A percentile compares a stretch with the other conserved stretches of the same genome.
Evolutionary conservation across 2,888 invertebrate species (phyloP).

Genomic region (Carpatolechia fugitivella): DNA sequence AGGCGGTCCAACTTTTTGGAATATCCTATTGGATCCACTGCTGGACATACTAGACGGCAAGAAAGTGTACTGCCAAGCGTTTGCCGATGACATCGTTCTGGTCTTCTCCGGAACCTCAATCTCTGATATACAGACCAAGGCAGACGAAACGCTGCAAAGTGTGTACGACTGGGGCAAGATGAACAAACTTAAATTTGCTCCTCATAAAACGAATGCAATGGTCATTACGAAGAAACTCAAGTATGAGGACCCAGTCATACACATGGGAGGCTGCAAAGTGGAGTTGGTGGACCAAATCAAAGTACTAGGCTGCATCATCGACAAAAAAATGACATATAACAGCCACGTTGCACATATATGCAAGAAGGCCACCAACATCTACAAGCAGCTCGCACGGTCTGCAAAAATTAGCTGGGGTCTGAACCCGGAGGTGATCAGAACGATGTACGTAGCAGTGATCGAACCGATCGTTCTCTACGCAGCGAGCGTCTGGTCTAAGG

Average conservation of each 20-base stretch:
- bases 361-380: too few relatives aligned
- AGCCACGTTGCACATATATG: too few relatives aligned
- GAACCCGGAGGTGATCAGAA: background rate
- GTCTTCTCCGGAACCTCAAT: conserved; percentile 9
- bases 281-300: conserved; percentile 13
- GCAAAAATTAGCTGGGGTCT: too few relatives aligned
- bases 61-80: too few relatives aligned
- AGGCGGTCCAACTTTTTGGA: background rate
- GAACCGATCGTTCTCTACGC: conserved; percentile 8
- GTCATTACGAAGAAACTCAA: background rate
- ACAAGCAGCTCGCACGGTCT: too few relatives aligned
- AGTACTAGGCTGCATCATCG: conserved; percentile 14
- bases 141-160: too few relatives aligned
- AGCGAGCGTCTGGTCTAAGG: conserved; percentile 17
- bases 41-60: background rate
- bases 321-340: background rate
- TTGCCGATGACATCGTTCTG: background rate
- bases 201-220: background rate
- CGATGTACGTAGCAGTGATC: conserved; percentile 4
- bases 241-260: background rate
- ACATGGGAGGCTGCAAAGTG: conserved; percentile 13
- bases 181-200: background rate
- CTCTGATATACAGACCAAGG: background rate
- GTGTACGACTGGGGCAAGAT: conserved; percentile 4
- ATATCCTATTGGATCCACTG: background rate